Percentiles rank a stretch among this genome's conserved stretches.
Conservation (phyloP, 2,888 invertebrate genomes). For the Apoda limacodes region DNA sequence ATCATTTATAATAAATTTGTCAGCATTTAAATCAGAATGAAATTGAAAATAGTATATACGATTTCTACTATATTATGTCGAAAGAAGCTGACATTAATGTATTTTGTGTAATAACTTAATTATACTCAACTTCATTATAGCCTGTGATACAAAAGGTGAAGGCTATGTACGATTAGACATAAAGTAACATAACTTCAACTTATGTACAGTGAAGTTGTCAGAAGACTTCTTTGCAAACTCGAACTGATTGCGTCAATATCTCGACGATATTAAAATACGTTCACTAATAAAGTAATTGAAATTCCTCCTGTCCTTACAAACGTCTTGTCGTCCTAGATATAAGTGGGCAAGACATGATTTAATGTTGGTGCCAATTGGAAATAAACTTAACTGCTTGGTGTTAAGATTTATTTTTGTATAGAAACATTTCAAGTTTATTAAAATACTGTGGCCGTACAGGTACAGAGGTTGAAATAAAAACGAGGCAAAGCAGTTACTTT, state of each 20-base stretch:
- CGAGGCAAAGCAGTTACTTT: constrained; percentile 68
- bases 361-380: constrained; percentile 21
- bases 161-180: too few species aligned
- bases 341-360: constrained; percentile 62
- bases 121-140: too few species aligned
- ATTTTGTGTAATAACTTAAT: too few species aligned
- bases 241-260: constrained; percentile 26
- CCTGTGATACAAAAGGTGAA: too few species aligned
- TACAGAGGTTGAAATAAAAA: constrained; percentile 67
- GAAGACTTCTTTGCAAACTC: constrained; percentile 25
- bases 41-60: too few species aligned
- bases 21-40: too few species aligned
- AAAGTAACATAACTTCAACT: too few species aligned
- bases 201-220: too few species aligned
- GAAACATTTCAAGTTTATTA: constrained; percentile 48
- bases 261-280: constrained; percentile 29
- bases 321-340: constrained; percentile 62
- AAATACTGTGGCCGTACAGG: constrained; percentile 69
- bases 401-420: constrained; percentile 30
- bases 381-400: constrained; percentile 19
- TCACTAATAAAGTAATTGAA: constrained; percentile 65
- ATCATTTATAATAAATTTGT: too few species aligned
- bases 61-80: too few species aligned
- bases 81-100: too few species aligned
- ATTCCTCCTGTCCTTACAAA: constrained; percentile 62